Base-by-base conservation (phyloP, 2,888 invertebrate species). In the Ethmia dodecea region DNA sequence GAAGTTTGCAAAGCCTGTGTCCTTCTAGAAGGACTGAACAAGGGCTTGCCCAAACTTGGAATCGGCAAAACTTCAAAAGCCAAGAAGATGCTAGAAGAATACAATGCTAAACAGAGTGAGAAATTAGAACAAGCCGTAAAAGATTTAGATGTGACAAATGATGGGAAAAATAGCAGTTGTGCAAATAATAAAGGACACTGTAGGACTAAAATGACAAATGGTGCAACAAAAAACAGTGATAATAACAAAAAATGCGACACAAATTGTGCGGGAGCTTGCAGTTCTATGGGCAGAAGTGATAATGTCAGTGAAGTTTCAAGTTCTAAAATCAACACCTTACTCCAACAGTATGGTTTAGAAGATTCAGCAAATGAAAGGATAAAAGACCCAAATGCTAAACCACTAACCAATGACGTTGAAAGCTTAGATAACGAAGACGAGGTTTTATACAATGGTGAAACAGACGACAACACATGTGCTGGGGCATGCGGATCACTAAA, bases 1-100 rank as follows among this genome's bases (percentile, higher is more conserved):
- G 90, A 92, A 53, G 89, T 98, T 3, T 99, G 99, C 72, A 99
- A 99, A 73, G 99, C 99, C 0, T 99, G 99, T 71, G 91, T 97
- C 0, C 87, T 99, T 37, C 81, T 99, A 3, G 98, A 99, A 83
- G 99, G 99, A 1, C 87, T 99, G 1, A 99, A 99, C 74, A 90
- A 93, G 77, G 98, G 98, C 1, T 75, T 96, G 29, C 98, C 98
- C 0, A 93, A 92, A 69, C 87, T 97, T 29, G 97, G 95, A n/a
- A 93, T 97, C 18, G 95, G 95, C 2, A 96, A 96, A 72, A 92
- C 93, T 35, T 94, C 93, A n/a, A 93, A 92, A 67, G 92, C 91
- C 1, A 92, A 92, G 49, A 88, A 86, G 51, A 88, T 91, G 84
- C 75, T 91, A 22, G 88, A 89, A 15, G 88, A 89, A 50, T 89